Evolutionary conservation across 2,888 invertebrate genomes (phyloP).

Genomic region (Ophion ellenae): DNA sequence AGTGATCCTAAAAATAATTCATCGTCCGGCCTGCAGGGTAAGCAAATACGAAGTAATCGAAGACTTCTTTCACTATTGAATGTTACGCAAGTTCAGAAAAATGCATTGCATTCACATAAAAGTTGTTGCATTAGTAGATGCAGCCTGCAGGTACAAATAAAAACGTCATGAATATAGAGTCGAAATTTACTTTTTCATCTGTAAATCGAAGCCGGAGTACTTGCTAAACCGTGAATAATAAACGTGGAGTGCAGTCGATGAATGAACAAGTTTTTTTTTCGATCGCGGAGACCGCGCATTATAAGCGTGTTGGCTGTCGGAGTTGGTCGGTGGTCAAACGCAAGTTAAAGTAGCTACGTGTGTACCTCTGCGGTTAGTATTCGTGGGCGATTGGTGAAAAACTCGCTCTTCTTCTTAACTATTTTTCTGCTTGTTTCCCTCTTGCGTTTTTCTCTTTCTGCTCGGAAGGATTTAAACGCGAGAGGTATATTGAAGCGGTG

Average conservation of each 20-base stretch:
- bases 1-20: no score
- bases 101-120: background rate
- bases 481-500: constrained; percentile 46
- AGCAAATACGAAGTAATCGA: background rate
- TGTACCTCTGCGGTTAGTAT: constrained; percentile 39
- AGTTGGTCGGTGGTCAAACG: constrained; percentile 40
- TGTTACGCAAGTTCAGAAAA: background rate
- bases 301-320: constrained; percentile 14
- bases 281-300: constrained; percentile 11
- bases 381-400: constrained; percentile 51
- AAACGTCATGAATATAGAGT: constrained; percentile 5
- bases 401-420: constrained; percentile 21
- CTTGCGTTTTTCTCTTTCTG: constrained; percentile 33
- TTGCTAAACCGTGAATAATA: constrained; percentile 42
- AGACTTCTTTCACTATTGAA: background rate
- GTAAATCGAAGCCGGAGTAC: constrained; percentile 12
- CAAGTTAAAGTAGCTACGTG: constrained; percentile 56
- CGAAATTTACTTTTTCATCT: constrained; percentile 24
- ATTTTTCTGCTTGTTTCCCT: constrained; percentile 28
- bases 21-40: no score
- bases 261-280: constrained; percentile 29
- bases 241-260: constrained; percentile 36
- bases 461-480: constrained; percentile 23
- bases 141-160: background rate
- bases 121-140: background rate